Percentiles rank a stretch among this genome's conserved stretches.
These are phyloP conservation scores for Pongo abelii DNA, from an alignment of 2,113 vertebrate species.

Conservation along the genomic window DNA sequence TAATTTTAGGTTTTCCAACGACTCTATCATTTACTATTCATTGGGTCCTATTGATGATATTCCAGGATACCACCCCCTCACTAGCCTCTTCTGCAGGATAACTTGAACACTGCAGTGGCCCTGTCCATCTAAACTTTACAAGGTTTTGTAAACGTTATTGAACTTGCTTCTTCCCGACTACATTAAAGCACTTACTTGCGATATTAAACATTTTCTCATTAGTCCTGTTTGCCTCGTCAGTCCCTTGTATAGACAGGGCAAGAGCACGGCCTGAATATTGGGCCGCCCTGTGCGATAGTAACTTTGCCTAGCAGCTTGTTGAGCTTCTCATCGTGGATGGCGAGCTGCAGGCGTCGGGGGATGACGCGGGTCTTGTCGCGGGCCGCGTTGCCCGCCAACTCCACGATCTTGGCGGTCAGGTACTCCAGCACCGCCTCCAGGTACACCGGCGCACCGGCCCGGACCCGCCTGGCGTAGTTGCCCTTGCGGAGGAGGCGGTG, in stretches of 20 bases:
- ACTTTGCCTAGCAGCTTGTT: conserved; percentile 58
- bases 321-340: conserved; percentile 67
- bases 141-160: neutral
- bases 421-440: neutral
- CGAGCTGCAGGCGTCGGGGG: conserved; percentile 47
- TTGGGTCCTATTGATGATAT: neutral
- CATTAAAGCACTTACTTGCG: accelerated
- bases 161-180: neutral
- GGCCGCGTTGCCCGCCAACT: neutral
- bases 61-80: neutral
- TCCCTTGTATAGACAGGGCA: neutral
- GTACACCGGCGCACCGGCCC: neutral
- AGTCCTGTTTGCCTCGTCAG: neutral
- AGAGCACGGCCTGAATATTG: conserved; percentile 47
- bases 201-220: neutral
- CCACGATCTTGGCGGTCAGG: neutral
- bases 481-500: conserved; percentile 42
- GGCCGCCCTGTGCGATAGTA: conserved; percentile 52
- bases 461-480: conserved; percentile 40
- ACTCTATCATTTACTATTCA: neutral
- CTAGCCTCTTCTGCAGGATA: accelerated
- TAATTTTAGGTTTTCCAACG: neutral
- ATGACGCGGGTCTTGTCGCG: conserved; percentile 42
- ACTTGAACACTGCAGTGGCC: neutral
- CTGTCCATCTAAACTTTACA: neutral